Conservation (phyloP, 2,113 vertebrate species). For the Pygoscelis adeliae region DNA sequence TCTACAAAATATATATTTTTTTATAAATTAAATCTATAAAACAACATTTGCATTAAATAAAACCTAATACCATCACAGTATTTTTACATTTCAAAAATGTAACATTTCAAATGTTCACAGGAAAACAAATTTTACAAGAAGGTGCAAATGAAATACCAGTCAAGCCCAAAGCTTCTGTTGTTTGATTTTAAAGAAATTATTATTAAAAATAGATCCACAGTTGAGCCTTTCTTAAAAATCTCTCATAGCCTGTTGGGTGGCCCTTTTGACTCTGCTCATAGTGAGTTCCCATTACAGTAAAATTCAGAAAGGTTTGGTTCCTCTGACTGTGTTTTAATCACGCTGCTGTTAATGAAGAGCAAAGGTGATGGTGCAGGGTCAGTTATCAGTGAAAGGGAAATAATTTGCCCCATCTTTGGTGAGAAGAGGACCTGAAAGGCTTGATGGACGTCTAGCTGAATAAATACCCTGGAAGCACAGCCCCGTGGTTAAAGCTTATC, state of each 20-base stretch:
- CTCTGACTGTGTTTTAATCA: neutral
- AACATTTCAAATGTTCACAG: neutral
- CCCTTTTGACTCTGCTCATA: neutral
- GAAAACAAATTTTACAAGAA: neutral
- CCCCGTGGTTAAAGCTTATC: neutral
- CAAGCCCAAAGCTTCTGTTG: neutral
- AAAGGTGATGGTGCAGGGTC: neutral
- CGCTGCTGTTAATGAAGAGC: neutral
- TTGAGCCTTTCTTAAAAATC: neutral
- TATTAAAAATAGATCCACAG: neutral
- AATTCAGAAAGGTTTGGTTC: neutral
- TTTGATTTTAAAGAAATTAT: neutral
- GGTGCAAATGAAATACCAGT: neutral
- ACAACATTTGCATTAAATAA: constrained; percentile 57
- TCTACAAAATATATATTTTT: neutral
- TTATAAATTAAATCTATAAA: constrained; percentile 61
- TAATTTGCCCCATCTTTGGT: neutral
- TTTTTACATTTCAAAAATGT: neutral
- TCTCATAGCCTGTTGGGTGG: accelerated
- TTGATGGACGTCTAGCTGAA: neutral
- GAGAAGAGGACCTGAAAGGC: neutral
- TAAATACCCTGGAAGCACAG: neutral
- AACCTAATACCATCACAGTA: neutral
- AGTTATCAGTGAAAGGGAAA: neutral
- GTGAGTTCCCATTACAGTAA: neutral